Evolutionary conservation across 2,888 invertebrate species (phyloP), one percentile per base, ranked within the genome.

Genomic region (Mactromeris polynyma): DNA sequence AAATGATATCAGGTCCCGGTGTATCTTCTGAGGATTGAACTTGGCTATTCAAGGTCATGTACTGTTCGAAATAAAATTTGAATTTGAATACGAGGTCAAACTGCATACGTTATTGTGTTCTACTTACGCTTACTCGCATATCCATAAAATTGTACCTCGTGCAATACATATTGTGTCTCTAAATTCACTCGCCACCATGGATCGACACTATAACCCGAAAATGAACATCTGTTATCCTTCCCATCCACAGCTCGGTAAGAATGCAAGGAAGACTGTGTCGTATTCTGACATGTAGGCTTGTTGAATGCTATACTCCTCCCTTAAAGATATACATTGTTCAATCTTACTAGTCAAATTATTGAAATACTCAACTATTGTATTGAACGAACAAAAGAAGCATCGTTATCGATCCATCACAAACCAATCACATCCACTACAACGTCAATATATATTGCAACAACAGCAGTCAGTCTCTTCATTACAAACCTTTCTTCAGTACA

Each of bases 221-320:
- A 38, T 26, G 42, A 19, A 33, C 82, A 82, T 69, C 40, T 36
- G 2, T 26, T 11, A 14, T 40, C 58, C 26, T 17, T 40, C n/a
- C 82, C 82, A 9, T 82, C 82, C 36, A 82, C 82, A 0, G 82
- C 82, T 40, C 40, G n/a, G 7, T 58, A 82, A 1, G 82, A 21
- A n/a, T 69, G 17, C 82, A 69, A 82, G 1, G 26, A 69, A 7
- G 26, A n/a, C 14, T 40, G 58, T 2, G 40, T 40, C 14, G 33
- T 7, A 4, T n/a, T n/a, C 26, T 40, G 21, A 6, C 26, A 40
- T 42, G 82, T 6, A 11, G 33, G 82, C 14, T 69, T 82, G 26
- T 82, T 82, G 42, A 82, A 82, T 58, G 82, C 38, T 11, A 82
- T 21, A n/a, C n/a, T 21, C 3, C 82, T 64, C 31, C 82, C 82